A percentile compares a stretch with the other conserved stretches of the same genome.
These are phyloP conservation scores for Peromyscus attwateri DNA, from an alignment of 2,797 vertebrate species.

Conservation along the genomic window DNA sequence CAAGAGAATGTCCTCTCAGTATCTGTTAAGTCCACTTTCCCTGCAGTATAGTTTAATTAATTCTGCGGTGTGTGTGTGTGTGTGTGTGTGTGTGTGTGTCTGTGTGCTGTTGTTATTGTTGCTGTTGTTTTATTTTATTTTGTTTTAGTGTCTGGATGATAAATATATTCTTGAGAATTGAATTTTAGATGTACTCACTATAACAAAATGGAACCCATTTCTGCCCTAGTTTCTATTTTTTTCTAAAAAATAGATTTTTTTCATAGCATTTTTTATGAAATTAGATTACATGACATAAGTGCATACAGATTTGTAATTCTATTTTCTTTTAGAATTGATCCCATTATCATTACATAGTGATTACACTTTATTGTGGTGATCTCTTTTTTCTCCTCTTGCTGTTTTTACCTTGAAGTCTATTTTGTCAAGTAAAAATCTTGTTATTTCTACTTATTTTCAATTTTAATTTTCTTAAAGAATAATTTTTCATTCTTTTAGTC, in stretches of 20 bases:
- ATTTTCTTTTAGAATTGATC: neutral
- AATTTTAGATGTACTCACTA: neutral
- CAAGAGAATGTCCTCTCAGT: neutral
- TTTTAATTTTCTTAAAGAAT: neutral
- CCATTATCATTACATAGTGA: neutral
- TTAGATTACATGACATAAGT: neutral
- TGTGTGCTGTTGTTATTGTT: neutral
- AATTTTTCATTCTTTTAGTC: neutral
- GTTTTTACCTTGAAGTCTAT: neutral
- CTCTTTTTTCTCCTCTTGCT: neutral
- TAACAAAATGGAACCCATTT: neutral
- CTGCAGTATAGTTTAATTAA: neutral
- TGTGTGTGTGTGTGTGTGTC: neutral
- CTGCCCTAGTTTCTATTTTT: neutral
- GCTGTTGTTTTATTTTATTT: neutral
- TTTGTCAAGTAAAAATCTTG: neutral
- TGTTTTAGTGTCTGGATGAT: neutral
- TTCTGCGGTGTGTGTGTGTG: neutral
- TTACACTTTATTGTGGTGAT: neutral
- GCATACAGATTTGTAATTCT: neutral
- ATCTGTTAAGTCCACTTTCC: neutral
- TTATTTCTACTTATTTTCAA: neutral
- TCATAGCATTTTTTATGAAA: neutral
- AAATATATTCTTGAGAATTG: neutral
- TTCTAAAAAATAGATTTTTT: neutral